Percentiles rank a stretch among this genome's conserved stretches.
These are phyloP conservation scores for Xenopus borealis DNA, from an alignment of 2,113 vertebrate genomes.

Conservation along the genomic window DNA sequence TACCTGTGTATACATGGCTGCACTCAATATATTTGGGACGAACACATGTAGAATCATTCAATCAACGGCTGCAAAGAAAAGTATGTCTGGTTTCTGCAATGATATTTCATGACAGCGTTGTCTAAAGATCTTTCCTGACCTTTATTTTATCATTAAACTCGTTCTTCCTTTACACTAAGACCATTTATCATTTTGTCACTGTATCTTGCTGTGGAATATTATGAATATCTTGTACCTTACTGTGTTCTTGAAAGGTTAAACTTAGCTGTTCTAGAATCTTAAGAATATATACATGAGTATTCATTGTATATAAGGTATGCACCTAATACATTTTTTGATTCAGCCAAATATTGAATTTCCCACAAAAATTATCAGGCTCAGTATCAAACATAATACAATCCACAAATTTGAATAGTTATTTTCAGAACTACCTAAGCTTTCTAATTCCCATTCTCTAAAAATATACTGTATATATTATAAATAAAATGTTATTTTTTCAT, in stretches of 20 bases:
- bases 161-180: neutral
- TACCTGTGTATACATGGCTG: too few species aligned
- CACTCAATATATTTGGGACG: neutral
- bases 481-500: too few species aligned
- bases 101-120: constrained; percentile 21
- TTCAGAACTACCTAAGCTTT: too few species aligned
- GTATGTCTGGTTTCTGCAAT: neutral
- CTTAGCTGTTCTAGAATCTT: neutral
- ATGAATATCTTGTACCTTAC: constrained; percentile 15
- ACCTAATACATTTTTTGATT: too few species aligned
- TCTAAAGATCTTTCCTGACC: constrained; percentile 26
- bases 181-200: constrained; percentile 24
- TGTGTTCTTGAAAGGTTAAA: constrained; percentile 28
- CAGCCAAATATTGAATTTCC: too few species aligned
- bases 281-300: neutral
- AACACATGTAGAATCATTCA: neutral
- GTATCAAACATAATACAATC: too few species aligned
- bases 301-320: too few species aligned
- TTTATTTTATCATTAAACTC: constrained; percentile 14
- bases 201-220: constrained; percentile 18
- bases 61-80: neutral
- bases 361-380: too few species aligned
- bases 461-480: too few species aligned
- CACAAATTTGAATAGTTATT: too few species aligned
- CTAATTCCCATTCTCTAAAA: too few species aligned